Evolutionary conservation across 2,888 invertebrate species (phyloP).

Genomic region (Drosophila helvetica): DNA sequence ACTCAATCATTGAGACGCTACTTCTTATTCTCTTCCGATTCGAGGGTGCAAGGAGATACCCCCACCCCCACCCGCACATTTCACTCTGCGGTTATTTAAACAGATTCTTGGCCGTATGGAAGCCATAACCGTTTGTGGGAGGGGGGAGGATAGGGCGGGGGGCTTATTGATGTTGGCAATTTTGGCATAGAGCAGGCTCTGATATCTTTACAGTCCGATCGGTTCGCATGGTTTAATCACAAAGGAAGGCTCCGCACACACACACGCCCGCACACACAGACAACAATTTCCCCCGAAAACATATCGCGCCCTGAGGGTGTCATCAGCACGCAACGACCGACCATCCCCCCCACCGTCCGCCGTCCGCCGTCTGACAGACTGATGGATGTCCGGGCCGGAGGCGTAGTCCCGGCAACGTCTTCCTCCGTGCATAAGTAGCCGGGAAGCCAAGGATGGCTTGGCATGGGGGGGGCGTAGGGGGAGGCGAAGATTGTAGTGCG

Average conservation of each 20-base stretch:
- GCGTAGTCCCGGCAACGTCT: slow-evolving; percentile 30
- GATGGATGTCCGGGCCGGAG: slow-evolving; percentile 49
- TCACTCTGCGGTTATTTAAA: background rate
- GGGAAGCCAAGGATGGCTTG: slow-evolving; percentile 51
- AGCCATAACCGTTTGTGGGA: background rate
- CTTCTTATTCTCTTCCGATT: too few species aligned
- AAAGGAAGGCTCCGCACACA: background rate
- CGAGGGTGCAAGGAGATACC: too few species aligned
- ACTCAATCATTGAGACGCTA: background rate
- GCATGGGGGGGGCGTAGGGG: background rate
- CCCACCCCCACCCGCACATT: too few species aligned
- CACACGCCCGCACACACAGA: too few species aligned
- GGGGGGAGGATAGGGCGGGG: too few species aligned
- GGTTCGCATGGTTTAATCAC: background rate
- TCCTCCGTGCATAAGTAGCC: slow-evolving; percentile 72
- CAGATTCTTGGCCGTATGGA: background rate
- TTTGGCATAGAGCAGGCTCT: too few species aligned
- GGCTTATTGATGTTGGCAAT: too few species aligned
- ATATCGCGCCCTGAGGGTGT: slow-evolving; percentile 26
- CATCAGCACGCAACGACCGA: slow-evolving; percentile 16
- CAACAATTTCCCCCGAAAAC: background rate
- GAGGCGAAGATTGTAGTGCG: too few species aligned
- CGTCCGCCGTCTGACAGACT: slow-evolving; percentile 16
- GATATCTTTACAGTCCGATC: slow-evolving; percentile 17
- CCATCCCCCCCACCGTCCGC: too few species aligned